These are phyloP conservation scores for Setipinna tenuifilis DNA, from an alignment of 2,797 vertebrate genomes.

Conservation along the genomic window DNA sequence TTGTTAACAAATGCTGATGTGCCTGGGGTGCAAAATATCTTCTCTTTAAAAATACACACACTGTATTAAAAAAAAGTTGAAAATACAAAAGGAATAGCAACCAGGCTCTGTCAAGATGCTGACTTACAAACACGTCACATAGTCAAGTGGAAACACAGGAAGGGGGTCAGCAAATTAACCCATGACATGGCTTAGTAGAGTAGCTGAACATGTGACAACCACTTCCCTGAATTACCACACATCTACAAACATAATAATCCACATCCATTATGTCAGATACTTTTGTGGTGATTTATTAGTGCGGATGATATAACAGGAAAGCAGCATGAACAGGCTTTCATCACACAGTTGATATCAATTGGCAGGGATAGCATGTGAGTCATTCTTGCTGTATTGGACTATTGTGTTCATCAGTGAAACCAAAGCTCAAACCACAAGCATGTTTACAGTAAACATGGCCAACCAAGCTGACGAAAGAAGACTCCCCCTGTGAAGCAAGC, in stretches of 20 bases:
- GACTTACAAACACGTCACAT: not conserved
- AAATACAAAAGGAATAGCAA: not conserved
- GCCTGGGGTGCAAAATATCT: constrained; percentile 37
- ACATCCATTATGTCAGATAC: not conserved
- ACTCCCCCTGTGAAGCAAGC: not conserved
- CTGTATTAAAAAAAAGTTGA: not conserved
- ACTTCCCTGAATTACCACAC: not conserved
- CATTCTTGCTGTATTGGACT: not conserved
- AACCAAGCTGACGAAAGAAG: not conserved
- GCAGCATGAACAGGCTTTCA: not conserved
- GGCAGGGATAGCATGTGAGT: not conserved
- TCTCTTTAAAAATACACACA: constrained; percentile 16
- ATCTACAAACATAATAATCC: not conserved
- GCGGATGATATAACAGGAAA: not conserved
- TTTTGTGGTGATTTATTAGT: not conserved
- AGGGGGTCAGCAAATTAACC: not conserved
- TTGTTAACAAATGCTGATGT: constrained; percentile 51
- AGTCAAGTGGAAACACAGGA: not conserved
- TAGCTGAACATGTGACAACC: not conserved
- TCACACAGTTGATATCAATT: not conserved
- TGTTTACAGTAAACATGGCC: not conserved
- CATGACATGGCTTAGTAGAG: not conserved
- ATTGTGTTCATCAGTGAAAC: not conserved
- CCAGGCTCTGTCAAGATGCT: not conserved
- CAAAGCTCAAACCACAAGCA: not conserved